phyloP scores from a whole-genome alignment of 2,113 vertebrate genomes.

The Anhinga rufa region DNA sequence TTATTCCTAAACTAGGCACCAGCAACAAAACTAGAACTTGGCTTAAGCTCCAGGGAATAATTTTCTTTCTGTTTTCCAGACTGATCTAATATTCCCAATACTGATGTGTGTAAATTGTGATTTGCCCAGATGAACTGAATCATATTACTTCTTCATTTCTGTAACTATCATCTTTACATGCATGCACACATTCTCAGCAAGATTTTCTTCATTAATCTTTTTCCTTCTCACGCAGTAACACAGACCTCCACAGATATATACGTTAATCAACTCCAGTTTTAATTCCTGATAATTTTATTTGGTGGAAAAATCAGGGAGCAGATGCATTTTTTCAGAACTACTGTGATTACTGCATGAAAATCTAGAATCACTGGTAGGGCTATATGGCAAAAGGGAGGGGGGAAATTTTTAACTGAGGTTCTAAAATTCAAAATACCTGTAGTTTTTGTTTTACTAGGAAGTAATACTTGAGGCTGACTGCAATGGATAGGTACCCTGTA shows the following conservation, averaged over 20 bases:
- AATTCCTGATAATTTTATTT: background rate
- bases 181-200: background rate
- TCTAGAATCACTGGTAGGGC: background rate
- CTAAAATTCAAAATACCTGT: background rate
- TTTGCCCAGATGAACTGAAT: background rate
- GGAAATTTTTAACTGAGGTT: background rate
- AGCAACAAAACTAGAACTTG: background rate
- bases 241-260: background rate
- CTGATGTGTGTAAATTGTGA: background rate
- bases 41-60: background rate
- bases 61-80: background rate
- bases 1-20: background rate
- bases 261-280: background rate
- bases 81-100: background rate
- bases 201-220: background rate
- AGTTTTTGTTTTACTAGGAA: background rate
- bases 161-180: background rate
- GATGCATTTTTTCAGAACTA: background rate
- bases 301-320: background rate
- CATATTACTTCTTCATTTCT: background rate
- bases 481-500: background rate
- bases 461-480: background rate
- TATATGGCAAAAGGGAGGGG: background rate
- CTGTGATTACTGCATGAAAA: background rate
- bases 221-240: fast-evolving